phyloP scores from a whole-genome alignment of 2,113 vertebrate genomes.

The Pseudopodoces humilis region DNA sequence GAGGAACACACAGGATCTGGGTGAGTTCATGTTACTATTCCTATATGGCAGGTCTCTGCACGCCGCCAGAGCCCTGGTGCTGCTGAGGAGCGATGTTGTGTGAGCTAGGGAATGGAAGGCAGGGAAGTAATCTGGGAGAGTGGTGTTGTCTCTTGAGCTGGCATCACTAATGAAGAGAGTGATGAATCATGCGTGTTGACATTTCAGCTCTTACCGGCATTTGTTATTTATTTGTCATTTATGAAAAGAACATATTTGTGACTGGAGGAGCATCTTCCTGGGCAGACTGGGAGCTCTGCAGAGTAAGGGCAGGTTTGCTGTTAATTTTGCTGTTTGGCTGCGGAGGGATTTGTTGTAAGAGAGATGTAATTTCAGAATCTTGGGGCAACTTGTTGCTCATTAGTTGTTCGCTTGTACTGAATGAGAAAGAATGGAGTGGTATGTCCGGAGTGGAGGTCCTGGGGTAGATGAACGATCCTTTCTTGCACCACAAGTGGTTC shows the following conservation, averaged over 20 bases:
- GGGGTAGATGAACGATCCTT: background rate
- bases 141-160: background rate
- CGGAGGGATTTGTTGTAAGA: background rate
- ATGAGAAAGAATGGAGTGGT: background rate
- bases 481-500: background rate
- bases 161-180: background rate
- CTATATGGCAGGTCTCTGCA: background rate
- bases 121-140: background rate
- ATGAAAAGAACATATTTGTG: background rate
- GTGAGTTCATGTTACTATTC: constrained; percentile 5
- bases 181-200: constrained; percentile 39
- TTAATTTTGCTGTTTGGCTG: background rate
- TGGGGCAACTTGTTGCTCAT: background rate
- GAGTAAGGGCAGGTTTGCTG: background rate
- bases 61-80: fast-evolving
- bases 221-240: constrained; percentile 40
- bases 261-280: background rate
- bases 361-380: fast-evolving
- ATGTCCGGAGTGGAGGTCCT: background rate
- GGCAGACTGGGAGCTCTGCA: background rate
- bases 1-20: background rate
- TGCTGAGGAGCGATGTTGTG: background rate
- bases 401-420: background rate
- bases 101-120: background rate
- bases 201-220: background rate